Percentiles rank a stretch among this genome's conserved stretches.
Conservation (phyloP, 2,888 invertebrate genomes). For the Eupeodes luniger region DNA sequence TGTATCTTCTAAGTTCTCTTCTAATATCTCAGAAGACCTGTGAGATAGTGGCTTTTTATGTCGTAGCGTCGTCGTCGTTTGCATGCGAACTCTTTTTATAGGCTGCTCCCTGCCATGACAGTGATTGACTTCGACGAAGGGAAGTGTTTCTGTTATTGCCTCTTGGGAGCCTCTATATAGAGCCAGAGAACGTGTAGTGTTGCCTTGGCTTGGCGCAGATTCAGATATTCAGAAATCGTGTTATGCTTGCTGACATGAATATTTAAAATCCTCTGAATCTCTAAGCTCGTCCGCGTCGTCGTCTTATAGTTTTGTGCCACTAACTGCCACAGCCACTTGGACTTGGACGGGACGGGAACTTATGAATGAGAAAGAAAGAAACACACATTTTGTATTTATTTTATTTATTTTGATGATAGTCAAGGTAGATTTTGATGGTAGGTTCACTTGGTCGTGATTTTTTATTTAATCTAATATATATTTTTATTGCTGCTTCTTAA, state of each 20-base stretch:
- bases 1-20: conserved; percentile 17
- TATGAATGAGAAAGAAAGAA: conserved; percentile 54
- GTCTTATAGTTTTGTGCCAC: neutral
- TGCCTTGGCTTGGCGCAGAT: neutral
- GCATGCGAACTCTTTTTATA: conserved; percentile 24
- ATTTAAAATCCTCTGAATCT: conserved; percentile 41
- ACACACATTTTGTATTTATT: conserved; percentile 31
- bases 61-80: conserved; percentile 18
- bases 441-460: conserved; percentile 44
- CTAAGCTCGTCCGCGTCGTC: conserved; percentile 4
- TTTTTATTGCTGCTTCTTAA: conserved; percentile 45
- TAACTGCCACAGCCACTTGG: neutral
- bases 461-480: conserved; percentile 37
- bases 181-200: neutral
- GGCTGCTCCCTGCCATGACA: conserved; percentile 46
- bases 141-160: neutral
- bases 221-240: conserved; percentile 47
- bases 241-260: conserved; percentile 56
- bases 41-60: conserved; percentile 14
- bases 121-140: conserved; percentile 63
- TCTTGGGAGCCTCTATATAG: neutral
- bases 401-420: neutral
- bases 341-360: conserved; percentile 4
- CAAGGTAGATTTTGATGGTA: conserved; percentile 54
- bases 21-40: conserved; percentile 53